These are phyloP conservation scores for Boleophthalmus pectinirostris DNA, from an alignment of 2,113 vertebrate species.

Conservation along the genomic window DNA sequence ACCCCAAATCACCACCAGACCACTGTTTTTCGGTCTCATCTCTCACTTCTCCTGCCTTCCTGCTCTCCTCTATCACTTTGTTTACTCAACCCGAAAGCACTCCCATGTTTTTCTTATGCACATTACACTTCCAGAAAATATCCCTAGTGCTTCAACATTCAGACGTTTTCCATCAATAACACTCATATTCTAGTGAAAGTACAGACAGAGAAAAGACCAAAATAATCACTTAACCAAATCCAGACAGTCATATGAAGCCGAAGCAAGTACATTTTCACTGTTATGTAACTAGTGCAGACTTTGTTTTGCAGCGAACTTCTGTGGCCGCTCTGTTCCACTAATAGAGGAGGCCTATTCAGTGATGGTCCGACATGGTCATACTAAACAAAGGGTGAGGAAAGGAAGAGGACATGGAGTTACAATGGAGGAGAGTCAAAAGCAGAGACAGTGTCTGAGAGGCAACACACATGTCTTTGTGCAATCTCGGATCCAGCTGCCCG, in stretches of 20 bases:
- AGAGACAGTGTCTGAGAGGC: conserved; percentile 3
- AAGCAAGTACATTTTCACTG: conserved; percentile 15
- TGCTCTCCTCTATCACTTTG: conserved; percentile 12
- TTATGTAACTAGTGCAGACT: conserved; percentile 47
- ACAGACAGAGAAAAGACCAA: conserved; percentile 18
- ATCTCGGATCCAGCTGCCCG: conserved; percentile 37
- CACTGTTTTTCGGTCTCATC: conserved; percentile 17
- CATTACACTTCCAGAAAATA: conserved; percentile 16
- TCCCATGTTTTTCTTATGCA: conserved; percentile 12
- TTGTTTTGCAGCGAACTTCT: conserved; percentile 60
- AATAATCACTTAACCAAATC: conserved; percentile 22
- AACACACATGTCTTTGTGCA: conserved; percentile 45
- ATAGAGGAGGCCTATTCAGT: conserved; percentile 49
- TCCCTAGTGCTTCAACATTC: conserved; percentile 21
- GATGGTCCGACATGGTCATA: conserved; percentile 17
- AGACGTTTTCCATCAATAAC: conserved; percentile 25
- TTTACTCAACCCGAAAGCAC: conserved; percentile 22
- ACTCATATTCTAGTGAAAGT: conserved; percentile 33
- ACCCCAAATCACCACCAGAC: conserved; percentile 33
- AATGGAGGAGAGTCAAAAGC: conserved; percentile 16
- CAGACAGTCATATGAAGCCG: conserved; percentile 9
- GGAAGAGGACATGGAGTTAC: conserved; percentile 17
- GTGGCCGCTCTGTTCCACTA: conserved; percentile 56
- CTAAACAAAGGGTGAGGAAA: conserved; percentile 41
- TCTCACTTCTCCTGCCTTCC: neutral